These are phyloP conservation scores for Urocyon cinereoargenteus DNA, from an alignment of 2,797 vertebrate species.

Conservation along the genomic window DNA sequence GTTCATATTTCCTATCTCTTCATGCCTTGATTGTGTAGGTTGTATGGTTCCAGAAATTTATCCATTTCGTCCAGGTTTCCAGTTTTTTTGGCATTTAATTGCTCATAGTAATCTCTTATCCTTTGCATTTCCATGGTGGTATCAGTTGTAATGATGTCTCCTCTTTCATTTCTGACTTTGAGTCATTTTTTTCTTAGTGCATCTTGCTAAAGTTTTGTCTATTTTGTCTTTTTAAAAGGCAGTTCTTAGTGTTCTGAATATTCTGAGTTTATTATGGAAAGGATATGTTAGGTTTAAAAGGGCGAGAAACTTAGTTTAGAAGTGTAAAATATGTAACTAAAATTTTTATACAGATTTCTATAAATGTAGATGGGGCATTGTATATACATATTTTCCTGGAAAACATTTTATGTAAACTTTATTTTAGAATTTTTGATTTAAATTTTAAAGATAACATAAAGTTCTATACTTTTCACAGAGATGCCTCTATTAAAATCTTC, in stretches of 20 bases:
- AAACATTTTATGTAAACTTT: background rate
- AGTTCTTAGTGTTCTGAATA: background rate
- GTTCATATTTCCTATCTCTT: background rate
- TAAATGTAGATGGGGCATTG: background rate
- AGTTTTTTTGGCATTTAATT: background rate
- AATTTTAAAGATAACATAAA: background rate
- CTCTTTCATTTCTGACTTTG: background rate
- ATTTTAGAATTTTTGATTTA: background rate
- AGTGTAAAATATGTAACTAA: background rate
- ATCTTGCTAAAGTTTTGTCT: background rate
- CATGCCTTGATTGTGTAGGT: background rate
- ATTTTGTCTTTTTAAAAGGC: background rate
- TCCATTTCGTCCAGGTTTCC: background rate
- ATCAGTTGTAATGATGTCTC: background rate
- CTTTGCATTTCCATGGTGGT: background rate
- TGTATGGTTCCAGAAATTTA: background rate
- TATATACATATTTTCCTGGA: background rate
- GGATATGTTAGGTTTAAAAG: background rate
- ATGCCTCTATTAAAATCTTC: background rate
- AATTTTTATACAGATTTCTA: background rate
- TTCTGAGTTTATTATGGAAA: background rate
- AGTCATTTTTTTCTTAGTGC: background rate
- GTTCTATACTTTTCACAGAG: background rate
- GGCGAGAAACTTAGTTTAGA: background rate
- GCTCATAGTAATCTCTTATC: background rate